Percentiles rank a stretch among this genome's conserved stretches.
Evolutionary conservation across 2,797 vertebrate species (phyloP).

Genomic region (Carcharodon carcharias): DNA sequence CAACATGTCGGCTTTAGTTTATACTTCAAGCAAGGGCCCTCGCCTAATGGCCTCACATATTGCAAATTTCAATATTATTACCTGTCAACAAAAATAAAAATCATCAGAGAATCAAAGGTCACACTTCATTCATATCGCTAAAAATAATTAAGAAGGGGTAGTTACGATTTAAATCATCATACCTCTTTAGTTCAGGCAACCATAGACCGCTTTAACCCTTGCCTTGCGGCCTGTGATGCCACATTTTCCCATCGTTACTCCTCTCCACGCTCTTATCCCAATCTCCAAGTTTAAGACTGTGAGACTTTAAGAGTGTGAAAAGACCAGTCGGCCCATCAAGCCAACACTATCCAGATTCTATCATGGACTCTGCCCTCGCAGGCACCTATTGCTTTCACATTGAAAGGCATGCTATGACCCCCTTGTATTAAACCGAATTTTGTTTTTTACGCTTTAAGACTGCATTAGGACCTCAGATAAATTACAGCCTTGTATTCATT

Average conservation of each 20-base stretch:
- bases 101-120: background rate
- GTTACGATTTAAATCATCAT: background rate
- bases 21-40: background rate
- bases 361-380: background rate
- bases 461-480: background rate
- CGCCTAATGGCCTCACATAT: background rate
- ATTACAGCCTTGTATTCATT: slow-evolving; percentile 2
- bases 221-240: background rate
- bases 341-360: background rate
- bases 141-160: background rate
- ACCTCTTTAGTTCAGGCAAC: background rate
- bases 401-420: background rate
- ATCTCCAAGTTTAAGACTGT: background rate
- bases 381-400: background rate
- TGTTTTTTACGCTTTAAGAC: background rate
- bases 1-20: background rate
- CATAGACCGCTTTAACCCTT: background rate
- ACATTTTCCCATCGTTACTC: background rate
- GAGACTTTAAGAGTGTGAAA: background rate
- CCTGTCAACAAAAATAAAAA: background rate
- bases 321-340: background rate
- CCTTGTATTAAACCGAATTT: background rate
- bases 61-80: background rate
- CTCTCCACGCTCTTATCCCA: too few relatives aligned
- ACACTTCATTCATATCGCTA: background rate